phyloP scores from a whole-genome alignment of 1,140 invertebrate species.

The Drosophila truncata region DNA sequence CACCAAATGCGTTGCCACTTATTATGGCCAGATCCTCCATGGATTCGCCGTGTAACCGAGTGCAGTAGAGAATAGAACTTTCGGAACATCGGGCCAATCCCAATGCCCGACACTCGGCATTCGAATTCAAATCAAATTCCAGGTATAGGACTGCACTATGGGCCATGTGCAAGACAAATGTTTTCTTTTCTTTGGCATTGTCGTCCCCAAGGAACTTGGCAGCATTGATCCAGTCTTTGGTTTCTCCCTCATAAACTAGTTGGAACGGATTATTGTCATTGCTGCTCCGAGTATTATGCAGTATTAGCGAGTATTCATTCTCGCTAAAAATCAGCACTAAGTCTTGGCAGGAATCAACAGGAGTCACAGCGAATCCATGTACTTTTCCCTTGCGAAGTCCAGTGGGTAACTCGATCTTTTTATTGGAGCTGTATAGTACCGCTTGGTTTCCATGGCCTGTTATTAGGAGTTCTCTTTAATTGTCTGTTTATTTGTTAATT shows the following conservation, averaged over 20 bases:
- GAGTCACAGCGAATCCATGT: conserved; percentile 46
- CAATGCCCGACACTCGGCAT: conserved; percentile 2
- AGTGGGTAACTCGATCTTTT: conserved; percentile 21
- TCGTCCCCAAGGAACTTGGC: conserved; percentile 55
- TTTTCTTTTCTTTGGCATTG: neutral
- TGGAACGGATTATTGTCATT: conserved; percentile 21
- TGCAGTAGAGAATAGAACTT: conserved; percentile 72
- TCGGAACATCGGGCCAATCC: conserved; percentile 59
- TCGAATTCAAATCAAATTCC: conserved; percentile 16
- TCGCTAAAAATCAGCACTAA: conserved; percentile 56
- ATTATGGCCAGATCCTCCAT: conserved; percentile 61
- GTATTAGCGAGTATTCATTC: conserved; percentile 56
- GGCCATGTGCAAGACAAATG: conserved; percentile 68
- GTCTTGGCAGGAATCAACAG: neutral
- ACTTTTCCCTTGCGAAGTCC: conserved; percentile 42
- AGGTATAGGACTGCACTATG: conserved; percentile 65
- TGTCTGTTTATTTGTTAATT: neutral
- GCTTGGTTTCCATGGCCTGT: conserved; percentile 59
- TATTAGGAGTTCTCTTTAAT: neutral
- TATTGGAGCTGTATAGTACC: conserved; percentile 7
- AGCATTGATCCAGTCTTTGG: conserved; percentile 78
- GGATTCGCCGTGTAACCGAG: conserved; percentile 48
- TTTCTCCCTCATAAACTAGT: conserved; percentile 57
- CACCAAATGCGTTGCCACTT: conserved; percentile 80
- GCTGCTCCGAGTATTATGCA: conserved; percentile 1